Percentiles rank a stretch among this genome's conserved stretches.
phyloP scores from a whole-genome alignment of 2,113 vertebrate genomes.

The Opisthocomus hoazin region DNA sequence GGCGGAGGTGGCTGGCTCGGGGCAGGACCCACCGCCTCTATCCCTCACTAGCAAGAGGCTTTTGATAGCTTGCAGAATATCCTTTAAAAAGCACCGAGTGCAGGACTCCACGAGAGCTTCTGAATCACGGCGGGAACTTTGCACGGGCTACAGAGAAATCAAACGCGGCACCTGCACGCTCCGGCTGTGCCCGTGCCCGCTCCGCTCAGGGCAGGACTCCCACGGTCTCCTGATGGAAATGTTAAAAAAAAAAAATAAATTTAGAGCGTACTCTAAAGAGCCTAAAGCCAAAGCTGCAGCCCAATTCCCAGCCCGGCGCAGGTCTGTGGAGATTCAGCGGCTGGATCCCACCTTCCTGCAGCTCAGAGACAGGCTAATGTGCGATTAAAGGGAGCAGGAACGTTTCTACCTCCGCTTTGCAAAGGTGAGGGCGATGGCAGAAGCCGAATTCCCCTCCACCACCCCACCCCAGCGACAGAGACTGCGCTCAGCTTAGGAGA shows the following conservation, averaged over 20 bases:
- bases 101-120: not conserved
- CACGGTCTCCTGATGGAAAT: not conserved
- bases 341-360: not conserved
- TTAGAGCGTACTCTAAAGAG: too few species aligned
- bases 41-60: not conserved
- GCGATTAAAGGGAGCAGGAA: not conserved
- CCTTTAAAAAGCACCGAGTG: not conserved
- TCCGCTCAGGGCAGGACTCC: not conserved
- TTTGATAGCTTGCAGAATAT: too few species aligned
- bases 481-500: not conserved
- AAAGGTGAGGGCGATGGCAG: not conserved
- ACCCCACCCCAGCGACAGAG: not conserved
- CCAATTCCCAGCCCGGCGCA: not conserved
- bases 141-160: not conserved
- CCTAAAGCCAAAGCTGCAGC: not conserved
- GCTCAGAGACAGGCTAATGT: accelerated
- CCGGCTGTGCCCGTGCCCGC: not conserved
- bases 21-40: not conserved
- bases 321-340: not conserved
- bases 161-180: accelerated
- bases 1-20: not conserved
- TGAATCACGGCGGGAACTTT: accelerated
- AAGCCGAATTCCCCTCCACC: too few species aligned
- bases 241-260: not conserved
- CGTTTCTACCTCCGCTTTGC: not conserved